These are phyloP conservation scores for Phalloptychus januarius DNA, from an alignment of 2,797 vertebrate genomes.

Conservation along the genomic window DNA sequence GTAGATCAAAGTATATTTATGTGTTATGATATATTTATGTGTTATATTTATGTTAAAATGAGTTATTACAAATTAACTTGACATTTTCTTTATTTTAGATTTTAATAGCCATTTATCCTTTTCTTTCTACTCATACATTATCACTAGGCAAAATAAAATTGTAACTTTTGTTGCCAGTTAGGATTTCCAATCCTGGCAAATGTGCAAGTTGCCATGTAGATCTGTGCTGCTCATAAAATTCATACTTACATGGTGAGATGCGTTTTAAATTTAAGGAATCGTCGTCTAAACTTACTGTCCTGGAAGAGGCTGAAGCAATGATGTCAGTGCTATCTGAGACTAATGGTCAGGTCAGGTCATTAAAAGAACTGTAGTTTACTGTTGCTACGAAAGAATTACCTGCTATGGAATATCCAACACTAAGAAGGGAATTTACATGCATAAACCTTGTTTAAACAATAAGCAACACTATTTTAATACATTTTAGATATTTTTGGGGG, in stretches of 20 bases:
- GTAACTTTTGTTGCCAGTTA: constrained; percentile 33
- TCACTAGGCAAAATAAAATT: not conserved
- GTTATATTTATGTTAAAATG: too few relatives aligned
- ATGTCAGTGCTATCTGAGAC: constrained; percentile 52
- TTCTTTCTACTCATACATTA: not conserved
- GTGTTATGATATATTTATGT: not conserved
- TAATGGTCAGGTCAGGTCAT: constrained; percentile 18
- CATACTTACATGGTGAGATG: constrained; percentile 43
- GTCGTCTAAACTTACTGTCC: constrained; percentile 55
- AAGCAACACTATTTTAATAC: not conserved
- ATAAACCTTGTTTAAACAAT: not conserved
- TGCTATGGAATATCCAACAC: not conserved
- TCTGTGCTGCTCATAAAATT: constrained; percentile 44
- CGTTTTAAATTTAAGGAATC: constrained; percentile 54
- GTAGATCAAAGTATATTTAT: not conserved
- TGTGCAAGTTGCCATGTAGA: constrained; percentile 32
- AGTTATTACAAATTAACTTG: not conserved
- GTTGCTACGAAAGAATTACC: constrained; percentile 34
- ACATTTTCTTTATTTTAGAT: not conserved
- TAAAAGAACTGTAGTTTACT: constrained; percentile 15
- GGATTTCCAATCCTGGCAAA: constrained; percentile 43
- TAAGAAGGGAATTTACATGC: not conserved
- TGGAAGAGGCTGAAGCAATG: constrained; percentile 61
- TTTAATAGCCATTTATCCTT: constrained; percentile 14
- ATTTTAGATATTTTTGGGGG: not conserved